Evolutionary conservation across 2,113 vertebrate species (phyloP).

Genomic region (Lonchura striata): DNA sequence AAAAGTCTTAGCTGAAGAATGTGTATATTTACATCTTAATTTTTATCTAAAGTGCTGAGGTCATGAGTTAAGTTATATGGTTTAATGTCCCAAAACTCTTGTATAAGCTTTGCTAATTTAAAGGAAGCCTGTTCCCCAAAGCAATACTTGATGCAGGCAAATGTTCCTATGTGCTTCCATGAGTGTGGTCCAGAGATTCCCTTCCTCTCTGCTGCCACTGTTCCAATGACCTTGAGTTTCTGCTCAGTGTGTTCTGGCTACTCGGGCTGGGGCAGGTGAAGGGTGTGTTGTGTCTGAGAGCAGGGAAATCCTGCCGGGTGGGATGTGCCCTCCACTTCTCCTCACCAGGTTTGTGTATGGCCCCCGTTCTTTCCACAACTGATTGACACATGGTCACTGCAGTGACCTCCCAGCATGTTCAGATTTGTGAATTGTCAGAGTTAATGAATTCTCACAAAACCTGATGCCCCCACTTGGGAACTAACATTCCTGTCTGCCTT

Average conservation of each 20-base stretch:
- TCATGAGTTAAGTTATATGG: background rate
- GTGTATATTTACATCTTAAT: background rate
- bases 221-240: background rate
- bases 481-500: background rate
- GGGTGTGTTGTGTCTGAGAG: background rate
- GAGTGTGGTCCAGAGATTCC: background rate
- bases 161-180: background rate
- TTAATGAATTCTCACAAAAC: background rate
- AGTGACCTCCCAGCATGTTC: background rate
- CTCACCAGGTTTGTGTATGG: background rate
- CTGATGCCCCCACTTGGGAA: background rate
- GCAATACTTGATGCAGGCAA: background rate
- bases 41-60: background rate
- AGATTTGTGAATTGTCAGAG: background rate
- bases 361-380: background rate
- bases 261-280: background rate
- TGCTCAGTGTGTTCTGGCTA: accelerated
- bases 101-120: background rate
- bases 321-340: background rate
- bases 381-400: accelerated
- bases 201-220: background rate
- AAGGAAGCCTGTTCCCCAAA: background rate
- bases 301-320: background rate
- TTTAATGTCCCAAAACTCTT: background rate
- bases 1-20: background rate